Percentiles rank a stretch among this genome's conserved stretches.
Evolutionary conservation across 2,113 vertebrate species (phyloP).

Genomic region (Python bivittatus): DNA sequence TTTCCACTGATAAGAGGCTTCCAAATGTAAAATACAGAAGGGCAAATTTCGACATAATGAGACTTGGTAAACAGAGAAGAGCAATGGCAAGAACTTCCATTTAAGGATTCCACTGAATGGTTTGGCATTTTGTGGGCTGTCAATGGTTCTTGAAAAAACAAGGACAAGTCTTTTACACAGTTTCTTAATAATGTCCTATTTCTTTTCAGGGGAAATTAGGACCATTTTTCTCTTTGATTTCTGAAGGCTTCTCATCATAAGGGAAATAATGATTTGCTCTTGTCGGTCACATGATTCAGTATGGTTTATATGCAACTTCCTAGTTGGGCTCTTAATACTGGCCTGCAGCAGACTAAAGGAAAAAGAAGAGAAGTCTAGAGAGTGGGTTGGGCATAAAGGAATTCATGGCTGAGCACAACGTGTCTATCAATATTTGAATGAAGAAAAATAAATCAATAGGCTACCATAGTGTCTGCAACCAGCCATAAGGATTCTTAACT

Average conservation of each 20-base stretch:
- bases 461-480: neutral
- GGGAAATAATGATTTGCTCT: neutral
- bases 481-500: neutral
- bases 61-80: constrained; percentile 31
- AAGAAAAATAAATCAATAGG: neutral
- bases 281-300: neutral
- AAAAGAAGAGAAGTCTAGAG: neutral
- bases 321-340: neutral
- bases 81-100: neutral
- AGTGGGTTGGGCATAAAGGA: neutral
- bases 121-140: constrained; percentile 3
- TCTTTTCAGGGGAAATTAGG: neutral
- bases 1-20: constrained; percentile 48
- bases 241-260: neutral
- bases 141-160: neutral
- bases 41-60: constrained; percentile 53
- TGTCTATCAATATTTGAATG: neutral
- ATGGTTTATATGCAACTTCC: neutral
- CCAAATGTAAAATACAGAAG: constrained; percentile 40
- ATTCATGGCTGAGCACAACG: neutral
- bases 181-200: neutral
- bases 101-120: neutral
- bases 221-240: neutral
- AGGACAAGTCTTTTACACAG: neutral
- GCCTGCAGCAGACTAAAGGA: neutral